These are phyloP conservation scores for Lethenteron reissneri DNA, from an alignment of 2,113 vertebrate species.

Conservation along the genomic window DNA sequence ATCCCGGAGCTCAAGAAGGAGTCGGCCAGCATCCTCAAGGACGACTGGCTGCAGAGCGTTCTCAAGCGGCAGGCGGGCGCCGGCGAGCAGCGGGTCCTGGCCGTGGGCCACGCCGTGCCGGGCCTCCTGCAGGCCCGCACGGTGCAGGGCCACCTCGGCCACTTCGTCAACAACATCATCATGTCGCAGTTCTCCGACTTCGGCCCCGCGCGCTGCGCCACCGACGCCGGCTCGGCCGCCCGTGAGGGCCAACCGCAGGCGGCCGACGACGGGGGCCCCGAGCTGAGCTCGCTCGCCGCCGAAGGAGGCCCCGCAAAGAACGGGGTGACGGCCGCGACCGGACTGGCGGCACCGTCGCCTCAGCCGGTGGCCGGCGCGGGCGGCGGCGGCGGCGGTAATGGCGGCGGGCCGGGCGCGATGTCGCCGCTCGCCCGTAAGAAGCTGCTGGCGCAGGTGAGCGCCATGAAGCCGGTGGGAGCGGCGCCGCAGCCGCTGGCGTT, in stretches of 20 bases:
- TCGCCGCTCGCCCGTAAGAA: constrained; percentile 86
- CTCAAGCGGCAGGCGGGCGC: constrained; percentile 15
- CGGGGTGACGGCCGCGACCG: no score
- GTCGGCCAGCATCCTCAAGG: no score
- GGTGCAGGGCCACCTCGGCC: constrained; percentile 8
- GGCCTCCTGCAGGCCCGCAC: constrained; percentile 13
- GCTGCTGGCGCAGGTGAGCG: constrained; percentile 56
- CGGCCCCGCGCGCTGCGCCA: constrained; percentile 6
- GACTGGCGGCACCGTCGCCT: background rate
- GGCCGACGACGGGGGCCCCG: constrained; percentile 5
- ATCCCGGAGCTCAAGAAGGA: no score
- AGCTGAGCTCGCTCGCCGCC: no score
- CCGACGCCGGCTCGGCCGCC: constrained; percentile 6
- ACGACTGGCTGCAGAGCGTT: constrained; percentile 8
- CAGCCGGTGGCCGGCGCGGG: constrained; percentile 25
- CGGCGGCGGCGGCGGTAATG: constrained; percentile 25
- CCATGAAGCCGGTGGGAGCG: no score
- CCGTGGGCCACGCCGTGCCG: constrained; percentile 15
- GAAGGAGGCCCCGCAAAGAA: no score
- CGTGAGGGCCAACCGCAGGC: constrained; percentile 12
- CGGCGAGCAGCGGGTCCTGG: constrained; percentile 14
- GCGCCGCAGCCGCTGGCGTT: no score
- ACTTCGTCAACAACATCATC: background rate
- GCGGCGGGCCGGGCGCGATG: constrained; percentile 35
- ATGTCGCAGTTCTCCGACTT: background rate